Evolutionary conservation across 2,888 invertebrate genomes (phyloP).

Genomic region (Sthenelais limicola): DNA sequence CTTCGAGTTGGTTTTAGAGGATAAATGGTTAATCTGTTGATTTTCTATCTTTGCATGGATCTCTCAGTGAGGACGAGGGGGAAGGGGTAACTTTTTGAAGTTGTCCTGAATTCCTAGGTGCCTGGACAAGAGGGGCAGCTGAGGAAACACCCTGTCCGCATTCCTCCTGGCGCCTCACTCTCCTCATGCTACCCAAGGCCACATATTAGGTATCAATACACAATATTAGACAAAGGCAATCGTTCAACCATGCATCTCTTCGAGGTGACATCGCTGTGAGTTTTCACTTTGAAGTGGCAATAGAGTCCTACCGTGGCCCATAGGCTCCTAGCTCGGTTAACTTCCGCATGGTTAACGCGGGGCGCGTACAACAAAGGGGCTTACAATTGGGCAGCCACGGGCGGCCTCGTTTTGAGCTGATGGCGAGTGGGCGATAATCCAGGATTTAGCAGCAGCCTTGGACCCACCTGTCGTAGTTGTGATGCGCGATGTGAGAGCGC

Average conservation of each 20-base stretch:
- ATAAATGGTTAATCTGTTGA: too few relatives aligned
- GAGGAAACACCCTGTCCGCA: neutral
- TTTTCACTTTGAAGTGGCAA: constrained; percentile 13
- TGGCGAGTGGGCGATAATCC: constrained; percentile 30
- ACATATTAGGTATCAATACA: neutral
- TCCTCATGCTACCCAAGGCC: neutral
- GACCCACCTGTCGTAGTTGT: constrained; percentile 17
- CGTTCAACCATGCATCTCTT: constrained; percentile 24
- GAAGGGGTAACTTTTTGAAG: too few relatives aligned
- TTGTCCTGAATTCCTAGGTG: too few relatives aligned
- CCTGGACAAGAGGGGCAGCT: too few relatives aligned
- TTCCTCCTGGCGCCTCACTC: neutral
- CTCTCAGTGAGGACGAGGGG: too few relatives aligned
- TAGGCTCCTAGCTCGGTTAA: constrained; percentile 17
- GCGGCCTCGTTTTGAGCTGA: constrained; percentile 34
- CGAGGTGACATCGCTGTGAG: too few relatives aligned
- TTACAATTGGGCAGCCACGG: constrained; percentile 22
- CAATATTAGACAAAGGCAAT: constrained; percentile 16
- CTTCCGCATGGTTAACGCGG: constrained; percentile 20
- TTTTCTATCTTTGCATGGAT: too few relatives aligned
- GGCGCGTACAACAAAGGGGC: constrained; percentile 7
- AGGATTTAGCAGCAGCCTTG: constrained; percentile 31
- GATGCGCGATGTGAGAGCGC: too few relatives aligned
- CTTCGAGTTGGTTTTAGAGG: too few relatives aligned
- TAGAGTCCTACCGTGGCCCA: neutral